These are phyloP conservation scores for Andrena camellia DNA, from an alignment of 2,888 invertebrate species.

Conservation along the genomic window DNA sequence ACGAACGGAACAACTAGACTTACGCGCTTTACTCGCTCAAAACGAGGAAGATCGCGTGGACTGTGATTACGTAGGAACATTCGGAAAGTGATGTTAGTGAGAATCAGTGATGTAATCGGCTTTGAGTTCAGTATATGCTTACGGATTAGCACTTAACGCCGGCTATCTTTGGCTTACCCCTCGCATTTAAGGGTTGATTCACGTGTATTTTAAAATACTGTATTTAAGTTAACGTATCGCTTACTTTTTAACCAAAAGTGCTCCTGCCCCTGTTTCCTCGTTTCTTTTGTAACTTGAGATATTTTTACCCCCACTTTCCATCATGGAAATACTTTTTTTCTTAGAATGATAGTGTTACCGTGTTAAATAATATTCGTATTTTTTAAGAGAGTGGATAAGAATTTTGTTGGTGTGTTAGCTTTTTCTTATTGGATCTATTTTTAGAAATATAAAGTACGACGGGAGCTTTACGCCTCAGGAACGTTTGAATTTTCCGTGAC, in stretches of 20 bases:
- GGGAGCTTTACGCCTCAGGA: not conserved
- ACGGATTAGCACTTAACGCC: not conserved
- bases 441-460: not conserved
- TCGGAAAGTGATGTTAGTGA: slow-evolving; percentile 56
- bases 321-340: not conserved
- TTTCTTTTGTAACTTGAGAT: too few species aligned
- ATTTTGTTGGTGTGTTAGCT: not conserved
- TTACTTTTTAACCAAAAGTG: too few species aligned
- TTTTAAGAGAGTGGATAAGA: not conserved
- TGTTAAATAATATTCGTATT: not conserved
- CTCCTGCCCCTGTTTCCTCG: too few species aligned
- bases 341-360: not conserved
- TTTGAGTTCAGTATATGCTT: not conserved
- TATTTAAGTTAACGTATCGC: too few species aligned
- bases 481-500: not conserved
- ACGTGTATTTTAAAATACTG: too few species aligned
- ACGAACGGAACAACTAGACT: not conserved
- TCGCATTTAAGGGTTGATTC: too few species aligned
- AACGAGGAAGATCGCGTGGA: slow-evolving; percentile 4
- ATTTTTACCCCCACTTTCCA: too few species aligned
- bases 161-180: not conserved
- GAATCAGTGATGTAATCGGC: slow-evolving; percentile 46
- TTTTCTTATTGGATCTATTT: not conserved
- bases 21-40: not conserved
- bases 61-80: slow-evolving; percentile 6